phyloP scores from a whole-genome alignment of 2,888 invertebrate genomes.

The Macaria notata region DNA sequence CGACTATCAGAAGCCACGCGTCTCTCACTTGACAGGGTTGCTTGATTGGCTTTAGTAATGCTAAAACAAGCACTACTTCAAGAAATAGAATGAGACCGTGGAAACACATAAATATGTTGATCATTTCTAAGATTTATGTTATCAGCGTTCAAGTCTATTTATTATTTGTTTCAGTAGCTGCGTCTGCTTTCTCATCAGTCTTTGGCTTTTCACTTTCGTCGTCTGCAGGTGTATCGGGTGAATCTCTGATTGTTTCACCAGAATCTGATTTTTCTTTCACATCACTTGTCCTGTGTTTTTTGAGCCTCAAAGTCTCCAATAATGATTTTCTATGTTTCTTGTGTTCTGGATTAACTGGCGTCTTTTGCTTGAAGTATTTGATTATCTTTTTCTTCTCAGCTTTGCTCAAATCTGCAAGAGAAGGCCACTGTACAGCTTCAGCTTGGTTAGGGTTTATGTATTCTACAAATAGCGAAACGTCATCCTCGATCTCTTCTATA shows the following conservation, averaged over 20 bases:
- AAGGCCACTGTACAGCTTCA: conserved; percentile 47
- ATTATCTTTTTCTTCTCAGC: conserved; percentile 34
- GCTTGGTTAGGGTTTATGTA: conserved; percentile 33
- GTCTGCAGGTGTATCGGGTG: too few relatives aligned
- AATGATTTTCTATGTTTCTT: conserved; percentile 11
- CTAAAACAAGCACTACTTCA: conserved; percentile 49
- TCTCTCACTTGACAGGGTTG: conserved; percentile 56
- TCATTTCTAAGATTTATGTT: conserved; percentile 39
- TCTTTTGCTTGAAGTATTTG: neutral
- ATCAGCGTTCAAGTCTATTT: too few relatives aligned
- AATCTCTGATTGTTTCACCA: too few relatives aligned
- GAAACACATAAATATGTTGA: conserved; percentile 50
- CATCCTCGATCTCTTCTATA: conserved; percentile 11
- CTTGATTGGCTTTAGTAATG: conserved; percentile 55
- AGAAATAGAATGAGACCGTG: conserved; percentile 43
- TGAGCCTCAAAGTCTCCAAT: neutral
- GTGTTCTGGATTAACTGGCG: neutral
- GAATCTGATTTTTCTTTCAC: too few relatives aligned
- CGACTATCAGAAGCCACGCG: conserved; percentile 46
- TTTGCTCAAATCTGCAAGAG: conserved; percentile 44
- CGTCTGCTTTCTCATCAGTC: too few relatives aligned
- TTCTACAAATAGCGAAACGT: conserved; percentile 23
- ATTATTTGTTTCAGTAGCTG: too few relatives aligned
- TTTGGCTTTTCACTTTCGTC: too few relatives aligned
- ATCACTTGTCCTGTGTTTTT: too few relatives aligned